phyloP scores from a whole-genome alignment of 2,113 vertebrate species.

The Odocoileus virginianus region DNA sequence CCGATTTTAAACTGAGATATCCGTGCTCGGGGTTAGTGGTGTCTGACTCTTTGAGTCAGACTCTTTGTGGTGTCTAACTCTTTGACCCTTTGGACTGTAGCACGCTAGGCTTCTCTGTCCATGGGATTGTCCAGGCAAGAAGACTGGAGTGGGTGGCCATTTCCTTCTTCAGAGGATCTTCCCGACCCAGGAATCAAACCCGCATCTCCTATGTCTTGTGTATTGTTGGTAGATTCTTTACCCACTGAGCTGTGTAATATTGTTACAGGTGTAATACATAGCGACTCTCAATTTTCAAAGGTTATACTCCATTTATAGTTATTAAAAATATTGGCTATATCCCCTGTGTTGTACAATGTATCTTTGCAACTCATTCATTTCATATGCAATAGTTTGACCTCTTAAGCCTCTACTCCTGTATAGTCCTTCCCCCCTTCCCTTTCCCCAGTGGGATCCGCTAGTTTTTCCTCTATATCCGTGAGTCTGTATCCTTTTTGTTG shows the following conservation, averaged over 20 bases:
- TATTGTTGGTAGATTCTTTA: neutral
- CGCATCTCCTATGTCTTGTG: neutral
- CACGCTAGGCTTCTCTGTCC: neutral
- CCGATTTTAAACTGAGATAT: neutral
- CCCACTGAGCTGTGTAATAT: neutral
- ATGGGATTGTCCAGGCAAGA: neutral
- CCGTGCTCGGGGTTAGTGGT: neutral
- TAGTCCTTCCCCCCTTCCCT: accelerated
- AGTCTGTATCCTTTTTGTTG: neutral
- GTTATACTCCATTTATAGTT: neutral
- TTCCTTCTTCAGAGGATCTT: neutral
- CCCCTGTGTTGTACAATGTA: neutral
- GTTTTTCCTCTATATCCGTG: neutral
- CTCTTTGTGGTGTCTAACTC: neutral
- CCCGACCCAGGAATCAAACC: neutral
- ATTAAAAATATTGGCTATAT: neutral
- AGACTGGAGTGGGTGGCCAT: neutral
- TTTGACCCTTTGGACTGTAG: neutral
- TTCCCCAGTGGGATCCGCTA: neutral
- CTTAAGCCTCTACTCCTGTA: neutral
- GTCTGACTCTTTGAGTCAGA: neutral
- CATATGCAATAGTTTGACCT: neutral
- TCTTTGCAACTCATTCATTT: neutral
- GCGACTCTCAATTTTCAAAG: neutral
- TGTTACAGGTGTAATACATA: neutral